These are phyloP conservation scores for Nerophis ophidion DNA, from an alignment of 2,113 vertebrate species.

Conservation along the genomic window DNA sequence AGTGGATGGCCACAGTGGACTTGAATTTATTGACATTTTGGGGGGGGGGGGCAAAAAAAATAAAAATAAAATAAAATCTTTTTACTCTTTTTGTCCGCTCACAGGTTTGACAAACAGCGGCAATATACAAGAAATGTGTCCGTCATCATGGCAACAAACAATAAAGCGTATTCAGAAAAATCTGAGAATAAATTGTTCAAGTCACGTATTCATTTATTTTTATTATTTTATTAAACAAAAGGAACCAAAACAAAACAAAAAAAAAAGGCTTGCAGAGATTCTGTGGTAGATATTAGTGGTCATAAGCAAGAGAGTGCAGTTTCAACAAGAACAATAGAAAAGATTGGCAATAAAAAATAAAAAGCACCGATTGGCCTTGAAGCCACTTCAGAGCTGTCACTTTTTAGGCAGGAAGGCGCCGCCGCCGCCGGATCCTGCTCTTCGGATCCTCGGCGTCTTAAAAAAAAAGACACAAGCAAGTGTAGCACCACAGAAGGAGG, in stretches of 20 bases:
- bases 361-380: slow-evolving; percentile 1
- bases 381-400: slow-evolving; percentile 34
- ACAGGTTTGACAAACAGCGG: slow-evolving; percentile 81
- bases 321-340: slow-evolving; percentile 58
- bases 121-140: slow-evolving; percentile 63
- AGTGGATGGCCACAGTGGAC: slow-evolving; percentile 85
- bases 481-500: slow-evolving; percentile 87
- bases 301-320: slow-evolving; percentile 75
- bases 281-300: slow-evolving; percentile 86
- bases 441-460: too few relatives aligned
- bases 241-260: slow-evolving; percentile 56
- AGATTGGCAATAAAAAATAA: neutral
- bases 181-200: slow-evolving; percentile 76
- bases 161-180: slow-evolving; percentile 59
- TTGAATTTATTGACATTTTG: slow-evolving; percentile 86
- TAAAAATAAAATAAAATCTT: slow-evolving; percentile 70
- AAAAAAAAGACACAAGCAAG: slow-evolving; percentile 31
- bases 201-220: slow-evolving; percentile 70
- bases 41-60: neutral
- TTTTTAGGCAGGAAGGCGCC: slow-evolving; percentile 9
- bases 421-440: too few relatives aligned
- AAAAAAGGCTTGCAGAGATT: slow-evolving; percentile 78
- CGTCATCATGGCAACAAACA: slow-evolving; percentile 39
- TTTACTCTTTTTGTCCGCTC: slow-evolving; percentile 82
- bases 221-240: slow-evolving; percentile 6